These are phyloP conservation scores for Lipophrys pholis DNA, from an alignment of 2,113 vertebrate genomes.

Conservation along the genomic window DNA sequence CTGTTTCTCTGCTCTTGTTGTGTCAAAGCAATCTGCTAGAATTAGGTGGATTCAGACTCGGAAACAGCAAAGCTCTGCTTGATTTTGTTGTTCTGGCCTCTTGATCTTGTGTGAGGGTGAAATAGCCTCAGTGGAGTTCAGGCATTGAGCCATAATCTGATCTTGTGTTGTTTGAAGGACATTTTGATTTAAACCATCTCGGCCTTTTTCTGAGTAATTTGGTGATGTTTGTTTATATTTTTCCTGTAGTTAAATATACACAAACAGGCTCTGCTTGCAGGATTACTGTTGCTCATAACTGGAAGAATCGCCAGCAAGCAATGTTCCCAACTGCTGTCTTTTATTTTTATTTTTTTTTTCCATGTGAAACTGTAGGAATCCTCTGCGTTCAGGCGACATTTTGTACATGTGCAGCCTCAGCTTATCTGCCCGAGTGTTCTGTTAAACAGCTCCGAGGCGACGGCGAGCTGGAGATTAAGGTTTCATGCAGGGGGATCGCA, in stretches of 20 bases:
- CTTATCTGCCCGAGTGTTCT: conserved; percentile 41
- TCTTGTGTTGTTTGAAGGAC: conserved; percentile 22
- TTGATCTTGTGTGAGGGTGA: conserved; percentile 35
- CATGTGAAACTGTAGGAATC: background rate
- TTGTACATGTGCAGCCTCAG: background rate
- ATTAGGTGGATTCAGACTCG: conserved; percentile 40
- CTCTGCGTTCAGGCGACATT: conserved; percentile 13
- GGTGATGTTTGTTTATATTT: background rate
- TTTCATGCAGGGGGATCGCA: conserved; percentile 66
- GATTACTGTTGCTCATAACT: background rate
- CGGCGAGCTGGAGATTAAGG: conserved; percentile 52
- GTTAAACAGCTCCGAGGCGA: conserved; percentile 46
- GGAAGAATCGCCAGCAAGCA: background rate
- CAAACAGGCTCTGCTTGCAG: background rate
- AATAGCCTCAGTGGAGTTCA: conserved; percentile 2
- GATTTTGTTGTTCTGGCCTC: conserved; percentile 19
- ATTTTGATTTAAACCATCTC: conserved; percentile 31
- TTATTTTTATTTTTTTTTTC: background rate
- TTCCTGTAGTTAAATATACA: background rate
- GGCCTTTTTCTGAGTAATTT: background rate
- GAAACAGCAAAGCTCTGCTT: conserved; percentile 33
- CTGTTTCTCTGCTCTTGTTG: conserved; percentile 30
- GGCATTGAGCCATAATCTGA: conserved; percentile 12
- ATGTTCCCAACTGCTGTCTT: background rate
- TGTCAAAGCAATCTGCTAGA: conserved; percentile 39